Evolutionary conservation across 2,888 invertebrate genomes (phyloP).

Genomic region (Timema podura): DNA sequence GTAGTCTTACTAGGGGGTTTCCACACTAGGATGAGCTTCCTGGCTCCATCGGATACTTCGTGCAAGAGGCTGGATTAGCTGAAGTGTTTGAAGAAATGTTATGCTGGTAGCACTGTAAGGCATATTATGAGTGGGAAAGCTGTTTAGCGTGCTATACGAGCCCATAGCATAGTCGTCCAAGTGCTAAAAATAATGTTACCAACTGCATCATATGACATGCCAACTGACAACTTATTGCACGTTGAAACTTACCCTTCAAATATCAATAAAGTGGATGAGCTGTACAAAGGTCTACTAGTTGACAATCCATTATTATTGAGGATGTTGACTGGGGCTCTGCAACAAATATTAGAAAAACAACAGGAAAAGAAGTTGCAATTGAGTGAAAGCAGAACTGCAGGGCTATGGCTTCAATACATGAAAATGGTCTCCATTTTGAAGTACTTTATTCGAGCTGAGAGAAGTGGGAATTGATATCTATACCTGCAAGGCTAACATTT

Average conservation of each 20-base stretch:
- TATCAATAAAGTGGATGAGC: constrained; percentile 10
- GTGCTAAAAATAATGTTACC: constrained; percentile 1
- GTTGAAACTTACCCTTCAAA: neutral
- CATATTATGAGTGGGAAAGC: constrained; percentile 11
- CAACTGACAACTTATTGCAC: constrained; percentile 5
- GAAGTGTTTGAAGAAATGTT: neutral
- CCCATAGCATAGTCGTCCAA: neutral
- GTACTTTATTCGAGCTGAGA: neutral
- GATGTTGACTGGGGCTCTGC: constrained; percentile 1
- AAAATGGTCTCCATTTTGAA: neutral
- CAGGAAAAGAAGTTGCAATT: neutral
- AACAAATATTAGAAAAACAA: constrained; percentile 1
- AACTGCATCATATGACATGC: constrained; percentile 11
- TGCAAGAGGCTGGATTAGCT: neutral
- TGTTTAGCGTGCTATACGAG: constrained; percentile 5
- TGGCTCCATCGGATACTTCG: neutral
- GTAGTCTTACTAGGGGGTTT: neutral
- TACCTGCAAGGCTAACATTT: constrained; percentile 2
- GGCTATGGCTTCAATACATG: neutral
- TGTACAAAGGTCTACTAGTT: constrained; percentile 2
- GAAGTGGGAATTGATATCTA: neutral
- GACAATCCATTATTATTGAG: neutral
- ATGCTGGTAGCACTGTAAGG: neutral
- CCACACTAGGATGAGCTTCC: constrained; percentile 5
- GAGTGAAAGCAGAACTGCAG: neutral